Evolutionary conservation across 1,140 invertebrate genomes (phyloP), one percentile per base, ranked within the genome.

Genomic region (Anastrepha obliqua): DNA sequence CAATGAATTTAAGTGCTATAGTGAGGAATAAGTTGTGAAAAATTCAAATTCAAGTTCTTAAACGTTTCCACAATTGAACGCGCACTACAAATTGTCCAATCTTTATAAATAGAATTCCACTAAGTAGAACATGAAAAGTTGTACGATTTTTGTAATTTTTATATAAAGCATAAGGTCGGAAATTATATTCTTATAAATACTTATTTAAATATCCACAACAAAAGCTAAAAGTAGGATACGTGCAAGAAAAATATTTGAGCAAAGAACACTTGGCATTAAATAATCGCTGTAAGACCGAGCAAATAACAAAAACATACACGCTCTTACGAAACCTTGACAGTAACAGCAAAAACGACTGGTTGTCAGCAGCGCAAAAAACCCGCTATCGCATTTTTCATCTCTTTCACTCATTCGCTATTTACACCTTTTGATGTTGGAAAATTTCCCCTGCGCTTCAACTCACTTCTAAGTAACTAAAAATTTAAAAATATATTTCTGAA

Each of bases 401-500:
- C 17, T n/a, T 29, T n/a, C 74, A 55, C 47, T 47, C 17, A 20
- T 42, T 81, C 74, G 8, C n/a, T 29, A 9, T 20, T 81, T 7
- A 29, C n/a, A 67, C 64, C 17, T 81, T 55, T 2, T 51, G n/a
- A 17, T 11, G n/a, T 81, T 20, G 17, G 8, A 62, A 81, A 20
- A n/a, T 81, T 81, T 55, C 67, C 44, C 39, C 42, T 47, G 67
- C 42, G 3, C 9, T 39, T 70, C 65, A 17, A 3, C 42, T 0
- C 44, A 51, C 70, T n/a, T 51, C 9, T 39, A 42, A 29, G 8
- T 81, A 20, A 29, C 17, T 11, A 55, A n/a, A 81, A 51, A 55
- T 81, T 81, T 81, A 20, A 81, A 81, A 81, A 81, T 81, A 17
- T 81, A 58, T 29, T 55, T 55, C 47, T 29, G 47, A 55, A 51